Base-by-base conservation (phyloP, 1,140 invertebrate species). In the Sarcophaga peregrina region DNA sequence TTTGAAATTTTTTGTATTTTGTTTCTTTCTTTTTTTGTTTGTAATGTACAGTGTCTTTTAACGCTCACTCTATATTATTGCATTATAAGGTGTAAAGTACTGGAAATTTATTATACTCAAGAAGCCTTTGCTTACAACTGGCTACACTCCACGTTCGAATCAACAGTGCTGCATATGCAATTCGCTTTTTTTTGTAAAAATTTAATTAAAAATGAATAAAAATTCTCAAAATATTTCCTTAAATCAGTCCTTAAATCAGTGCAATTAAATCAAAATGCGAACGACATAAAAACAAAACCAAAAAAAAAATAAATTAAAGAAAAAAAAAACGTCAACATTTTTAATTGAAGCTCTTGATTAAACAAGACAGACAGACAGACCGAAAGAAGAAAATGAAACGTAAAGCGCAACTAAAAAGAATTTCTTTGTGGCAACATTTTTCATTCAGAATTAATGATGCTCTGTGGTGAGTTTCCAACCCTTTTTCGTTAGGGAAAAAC, bases 301-400 rank as follows among this genome's bases (percentile, higher is more conserved):
- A n/a, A n/a, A n/a, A n/a, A n/a, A n/a, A n/a, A n/a, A n/a, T n/a
- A n/a, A n/a, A n/a, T n/a, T n/a, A n/a, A 68, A 68, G 20, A 58
- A 11, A 11, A 58, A 13, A n/a, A n/a, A n/a, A 58, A 58, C 54
- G n/a, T 25, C 7, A 25, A 20, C n/a, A n/a, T n/a, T n/a, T 68
- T 68, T 68, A 20, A n/a, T n/a, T 68, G 62, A 68, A 68, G n/a
- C 62, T 68, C 7, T 68, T 68, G 62, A 68, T 68, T n/a, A n/a
- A 68, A 17, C 17, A 68, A 20, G n/a, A n/a, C 20, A 17, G 13
- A 58, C 15, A 25, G 37, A 81, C 58, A 74, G 74, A 37, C 46
- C 74, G n/a, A 37, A 37, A 37, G 1, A 37, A 37, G 25, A n/a
- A n/a, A 37, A 37, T 37, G 25, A 37, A 37, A 1, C 1, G 25